These are phyloP conservation scores for Hydrotaea diabolus DNA, from an alignment of 2,888 invertebrate species.

Conservation along the genomic window DNA sequence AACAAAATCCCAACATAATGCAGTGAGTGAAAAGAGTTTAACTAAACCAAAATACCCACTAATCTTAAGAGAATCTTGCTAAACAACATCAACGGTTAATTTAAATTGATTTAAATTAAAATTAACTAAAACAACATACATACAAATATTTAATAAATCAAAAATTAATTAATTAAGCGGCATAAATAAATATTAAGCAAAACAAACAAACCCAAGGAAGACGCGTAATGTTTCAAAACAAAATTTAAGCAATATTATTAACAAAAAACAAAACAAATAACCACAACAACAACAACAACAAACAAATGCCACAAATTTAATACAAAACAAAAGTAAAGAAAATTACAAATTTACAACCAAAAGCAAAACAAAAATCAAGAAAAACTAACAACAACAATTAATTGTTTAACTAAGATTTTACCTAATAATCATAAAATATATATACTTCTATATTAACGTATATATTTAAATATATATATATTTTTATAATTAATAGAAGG, in stretches of 20 bases:
- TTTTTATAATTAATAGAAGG: constrained; percentile 64
- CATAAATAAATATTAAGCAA: constrained; percentile 73
- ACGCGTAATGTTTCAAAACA: constrained; percentile 67
- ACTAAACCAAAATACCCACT: constrained; percentile 39
- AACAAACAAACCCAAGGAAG: constrained; percentile 80
- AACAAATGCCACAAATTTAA: constrained; percentile 67
- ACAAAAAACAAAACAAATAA: too few species aligned
- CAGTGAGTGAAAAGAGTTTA: constrained; percentile 37
- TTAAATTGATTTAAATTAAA: constrained; percentile 40
- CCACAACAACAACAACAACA: constrained; percentile 54
- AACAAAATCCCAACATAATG: constrained; percentile 4
- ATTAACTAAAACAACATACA: constrained; percentile 53
- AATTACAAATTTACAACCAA: constrained; percentile 69
- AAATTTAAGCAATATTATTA: constrained; percentile 61
- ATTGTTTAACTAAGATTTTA: constrained; percentile 55
- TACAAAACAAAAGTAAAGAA: constrained; percentile 69
- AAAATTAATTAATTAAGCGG: constrained; percentile 65
- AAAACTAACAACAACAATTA: constrained; percentile 65
- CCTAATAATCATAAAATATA: constrained; percentile 16
- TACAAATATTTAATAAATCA: constrained; percentile 61
- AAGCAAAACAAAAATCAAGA: constrained; percentile 18
- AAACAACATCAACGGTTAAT: too few species aligned
- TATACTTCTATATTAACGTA: constrained; percentile 1
- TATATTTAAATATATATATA: constrained; percentile 49
- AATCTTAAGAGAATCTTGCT: constrained; percentile 59